A percentile compares a stretch with the other conserved stretches of the same genome.
phyloP scores from a whole-genome alignment of 2,797 vertebrate genomes.

The Hydrophis major region DNA sequence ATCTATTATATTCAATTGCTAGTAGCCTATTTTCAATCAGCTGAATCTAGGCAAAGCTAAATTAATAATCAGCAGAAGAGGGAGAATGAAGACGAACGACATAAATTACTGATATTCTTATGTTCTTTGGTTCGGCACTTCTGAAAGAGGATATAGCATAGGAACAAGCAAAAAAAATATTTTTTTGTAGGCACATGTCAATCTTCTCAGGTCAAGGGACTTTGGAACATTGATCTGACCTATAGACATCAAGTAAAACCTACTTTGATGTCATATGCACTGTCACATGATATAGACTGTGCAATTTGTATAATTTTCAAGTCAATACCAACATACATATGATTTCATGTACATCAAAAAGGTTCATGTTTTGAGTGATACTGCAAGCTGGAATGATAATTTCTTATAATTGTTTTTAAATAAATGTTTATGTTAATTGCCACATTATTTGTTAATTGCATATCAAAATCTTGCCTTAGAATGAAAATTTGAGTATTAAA shows the following conservation, averaged over 20 bases:
- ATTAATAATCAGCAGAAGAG: neutral
- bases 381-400: neutral
- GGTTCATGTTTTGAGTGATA: neutral
- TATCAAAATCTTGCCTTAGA: neutral
- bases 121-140: conserved; percentile 4
- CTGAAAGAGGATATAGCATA: neutral
- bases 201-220: neutral
- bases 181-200: neutral
- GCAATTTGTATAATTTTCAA: neutral
- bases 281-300: neutral
- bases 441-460: neutral
- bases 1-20: neutral
- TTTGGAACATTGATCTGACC: neutral
- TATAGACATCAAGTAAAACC: neutral
- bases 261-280: neutral
- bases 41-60: neutral
- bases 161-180: neutral
- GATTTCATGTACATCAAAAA: neutral
- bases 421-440: neutral
- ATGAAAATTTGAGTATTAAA: neutral
- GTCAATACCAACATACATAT: neutral
- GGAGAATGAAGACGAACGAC: neutral
- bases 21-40: neutral
- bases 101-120: neutral
- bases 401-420: neutral